Evolutionary conservation across 2,797 vertebrate genomes (phyloP), one percentile per base, ranked within the genome.

Genomic region (Sparidentex hasta): DNA sequence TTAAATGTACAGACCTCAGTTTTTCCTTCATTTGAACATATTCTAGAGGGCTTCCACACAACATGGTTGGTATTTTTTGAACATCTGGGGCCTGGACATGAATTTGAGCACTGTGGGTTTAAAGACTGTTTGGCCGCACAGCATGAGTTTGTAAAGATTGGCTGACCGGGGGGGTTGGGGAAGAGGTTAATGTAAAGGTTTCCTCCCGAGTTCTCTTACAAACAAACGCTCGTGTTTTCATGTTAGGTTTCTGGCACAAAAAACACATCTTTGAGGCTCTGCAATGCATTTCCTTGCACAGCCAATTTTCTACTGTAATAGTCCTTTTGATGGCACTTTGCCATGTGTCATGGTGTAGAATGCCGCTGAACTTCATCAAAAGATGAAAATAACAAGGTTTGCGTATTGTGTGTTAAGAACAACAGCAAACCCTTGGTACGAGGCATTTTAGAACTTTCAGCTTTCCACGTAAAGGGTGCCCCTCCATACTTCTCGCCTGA

Each of bases 121-220:
- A 20, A 63, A 33, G 14, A n/a, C 1, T 1, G 50, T 50, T 46
- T 46, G n/a, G 52, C 52, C 48, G 18, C 74, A 44, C 69, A 68
- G 54, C 17, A 1, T 29, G 70, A 65, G 41, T 33, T 21, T 57
- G 57, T 51, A 52, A 71, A 46, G 63, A 66, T 51, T 65, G 33
- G 47, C 64, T 41, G 17, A 0, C 0, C 1, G 1, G 58, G 7
- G 7, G 50, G 38, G 59, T 58, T 46, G 17, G 25, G 1, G 33
- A 52, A 29, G 54, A 46, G 48, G 38, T 73, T 64, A 70, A 61
- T 23, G 33, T 52, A 33, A 41, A 65, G 38, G 11, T 7, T 50
- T 57, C 43, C 29, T 7, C 21, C 17, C 12, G 52, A 29, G 59
- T 23, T 41, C 3, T 63, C 16, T 47, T 41, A n/a, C 43, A 56